Evolutionary conservation across 2,113 vertebrate species (phyloP).

Genomic region (Podarcis raffonei): DNA sequence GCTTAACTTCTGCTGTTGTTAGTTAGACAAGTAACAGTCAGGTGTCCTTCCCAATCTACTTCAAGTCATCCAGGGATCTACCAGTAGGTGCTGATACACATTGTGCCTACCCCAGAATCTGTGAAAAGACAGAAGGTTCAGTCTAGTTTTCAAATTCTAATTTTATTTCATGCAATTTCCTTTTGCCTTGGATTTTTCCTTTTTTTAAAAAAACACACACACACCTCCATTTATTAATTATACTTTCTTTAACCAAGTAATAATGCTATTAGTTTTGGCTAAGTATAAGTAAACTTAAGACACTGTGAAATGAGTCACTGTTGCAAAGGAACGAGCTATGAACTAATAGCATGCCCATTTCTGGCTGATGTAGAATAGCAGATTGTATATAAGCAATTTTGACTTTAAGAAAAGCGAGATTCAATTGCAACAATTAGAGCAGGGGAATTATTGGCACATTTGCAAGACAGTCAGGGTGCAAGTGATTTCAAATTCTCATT

Average conservation of each 20-base stretch:
- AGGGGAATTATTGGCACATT: neutral
- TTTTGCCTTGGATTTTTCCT: neutral
- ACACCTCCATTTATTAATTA: neutral
- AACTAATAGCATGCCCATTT: neutral
- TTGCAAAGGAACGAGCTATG: neutral
- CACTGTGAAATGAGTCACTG: neutral
- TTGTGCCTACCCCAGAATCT: neutral
- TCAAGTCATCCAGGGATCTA: no score
- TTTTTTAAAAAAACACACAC: neutral
- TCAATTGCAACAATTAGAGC: neutral
- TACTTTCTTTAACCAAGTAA: neutral
- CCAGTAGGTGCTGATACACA: no score
- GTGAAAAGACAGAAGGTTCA: neutral
- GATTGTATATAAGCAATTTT: neutral
- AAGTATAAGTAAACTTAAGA: neutral
- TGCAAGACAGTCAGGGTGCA: conserved; percentile 15
- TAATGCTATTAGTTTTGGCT: neutral
- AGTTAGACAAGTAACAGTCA: no score
- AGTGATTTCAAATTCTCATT: conserved; percentile 36
- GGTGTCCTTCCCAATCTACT: no score
- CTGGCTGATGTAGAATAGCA: rapidly evolving
- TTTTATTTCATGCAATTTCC: neutral
- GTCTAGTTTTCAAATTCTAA: neutral
- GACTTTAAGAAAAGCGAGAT: neutral
- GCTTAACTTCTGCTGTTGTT: no score